A percentile compares a stretch with the other conserved stretches of the same genome.
phyloP scores from a whole-genome alignment of 2,113 vertebrate species.

The Prunella himalayana region DNA sequence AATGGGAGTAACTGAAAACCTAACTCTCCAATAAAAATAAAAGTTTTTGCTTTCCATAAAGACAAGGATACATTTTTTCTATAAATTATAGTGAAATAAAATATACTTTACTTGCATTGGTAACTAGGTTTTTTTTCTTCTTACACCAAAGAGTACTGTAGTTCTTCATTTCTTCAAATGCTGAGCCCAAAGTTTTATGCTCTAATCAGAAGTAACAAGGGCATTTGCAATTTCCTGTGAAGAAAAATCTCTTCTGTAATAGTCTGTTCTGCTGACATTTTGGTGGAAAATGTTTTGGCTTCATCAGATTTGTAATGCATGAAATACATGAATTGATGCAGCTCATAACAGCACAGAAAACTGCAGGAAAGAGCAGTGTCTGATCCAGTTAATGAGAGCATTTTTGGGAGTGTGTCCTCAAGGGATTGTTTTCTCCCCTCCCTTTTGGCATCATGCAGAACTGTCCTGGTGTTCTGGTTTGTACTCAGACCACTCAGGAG shows the following conservation, averaged over 20 bases:
- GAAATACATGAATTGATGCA: not conserved
- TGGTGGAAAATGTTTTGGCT: not conserved
- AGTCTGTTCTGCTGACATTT: not conserved
- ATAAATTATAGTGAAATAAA: not conserved
- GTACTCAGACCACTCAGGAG: accelerated
- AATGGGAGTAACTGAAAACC: not conserved
- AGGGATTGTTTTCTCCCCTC: not conserved
- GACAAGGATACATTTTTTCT: not conserved
- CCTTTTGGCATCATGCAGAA: not conserved
- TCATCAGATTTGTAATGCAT: not conserved
- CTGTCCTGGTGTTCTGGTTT: not conserved
- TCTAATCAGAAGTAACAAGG: not conserved
- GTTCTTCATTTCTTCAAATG: not conserved
- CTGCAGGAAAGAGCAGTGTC: not conserved
- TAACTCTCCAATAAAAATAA: not conserved
- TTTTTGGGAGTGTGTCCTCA: not conserved
- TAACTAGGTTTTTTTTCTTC: not conserved
- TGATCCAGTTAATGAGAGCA: not conserved
- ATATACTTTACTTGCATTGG: not conserved
- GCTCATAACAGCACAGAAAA: not conserved
- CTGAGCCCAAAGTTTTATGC: not conserved
- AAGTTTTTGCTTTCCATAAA: not conserved
- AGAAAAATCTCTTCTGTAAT: not conserved
- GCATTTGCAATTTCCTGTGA: not conserved
- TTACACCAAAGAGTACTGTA: not conserved